Evolutionary conservation across 2,797 vertebrate species (phyloP).

Genomic region (Ctenosaura bakeri): DNA sequence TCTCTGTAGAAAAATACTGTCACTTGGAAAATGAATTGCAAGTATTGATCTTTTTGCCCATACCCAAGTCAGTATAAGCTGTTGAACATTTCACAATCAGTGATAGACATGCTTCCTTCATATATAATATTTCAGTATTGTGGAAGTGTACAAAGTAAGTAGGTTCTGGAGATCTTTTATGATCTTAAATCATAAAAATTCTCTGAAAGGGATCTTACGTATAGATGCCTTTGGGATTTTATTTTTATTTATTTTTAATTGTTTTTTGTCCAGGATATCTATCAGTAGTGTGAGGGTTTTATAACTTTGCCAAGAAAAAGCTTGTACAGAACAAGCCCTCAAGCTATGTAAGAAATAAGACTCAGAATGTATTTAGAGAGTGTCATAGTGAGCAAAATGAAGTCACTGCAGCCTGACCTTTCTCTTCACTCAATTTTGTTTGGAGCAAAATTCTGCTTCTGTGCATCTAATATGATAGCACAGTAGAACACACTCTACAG

Average conservation of each 20-base stretch:
- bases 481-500: neutral
- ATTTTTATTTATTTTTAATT: neutral
- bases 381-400: conserved; percentile 23
- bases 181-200: neutral
- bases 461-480: neutral
- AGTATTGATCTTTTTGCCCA: neutral
- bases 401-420: conserved; percentile 36
- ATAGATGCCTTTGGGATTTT: neutral
- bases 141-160: neutral
- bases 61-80: neutral
- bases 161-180: neutral
- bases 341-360: conserved; percentile 24
- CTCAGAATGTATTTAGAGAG: conserved; percentile 24
- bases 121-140: neutral
- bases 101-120: neutral
- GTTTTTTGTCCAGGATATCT: conserved; percentile 4
- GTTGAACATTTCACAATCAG: neutral
- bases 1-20: conserved; percentile 1
- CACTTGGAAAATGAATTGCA: conserved; percentile 1
- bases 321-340: conserved; percentile 8
- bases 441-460: conserved; percentile 22
- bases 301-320: conserved; percentile 7
- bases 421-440: conserved; percentile 23
- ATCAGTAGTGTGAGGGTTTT: neutral
- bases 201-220: neutral